phyloP scores from a whole-genome alignment of 2,888 invertebrate genomes.

The Harpalus rubripes region DNA sequence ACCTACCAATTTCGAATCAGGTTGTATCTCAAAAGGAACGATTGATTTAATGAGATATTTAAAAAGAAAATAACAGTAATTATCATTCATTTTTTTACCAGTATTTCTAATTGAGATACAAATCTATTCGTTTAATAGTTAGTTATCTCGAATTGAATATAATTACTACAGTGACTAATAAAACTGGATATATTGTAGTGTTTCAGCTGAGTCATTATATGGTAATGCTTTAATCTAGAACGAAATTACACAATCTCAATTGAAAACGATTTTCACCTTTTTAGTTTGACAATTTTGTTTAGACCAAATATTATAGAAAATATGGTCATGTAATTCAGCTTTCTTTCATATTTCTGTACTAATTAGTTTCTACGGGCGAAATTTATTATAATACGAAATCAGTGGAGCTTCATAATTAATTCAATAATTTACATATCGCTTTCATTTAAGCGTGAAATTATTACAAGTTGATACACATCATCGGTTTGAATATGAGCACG shows the following conservation, averaged over 20 bases:
- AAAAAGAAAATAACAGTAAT: slow-evolving; percentile 13
- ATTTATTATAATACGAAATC: slow-evolving; percentile 16
- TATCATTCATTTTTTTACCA: slow-evolving; percentile 5
- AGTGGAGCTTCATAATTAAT: slow-evolving; percentile 42
- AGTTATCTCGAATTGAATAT: slow-evolving; percentile 24
- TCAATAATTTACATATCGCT: slow-evolving; percentile 47
- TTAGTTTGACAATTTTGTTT: slow-evolving; percentile 10
- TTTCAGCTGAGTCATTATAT: slow-evolving; percentile 31
- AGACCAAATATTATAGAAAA: neutral
- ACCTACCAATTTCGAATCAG: neutral
- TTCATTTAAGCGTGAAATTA: slow-evolving; percentile 13
- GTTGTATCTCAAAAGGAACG: neutral
- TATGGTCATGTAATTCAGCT: neutral
- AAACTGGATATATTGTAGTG: slow-evolving; percentile 4
- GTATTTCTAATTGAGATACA: slow-evolving; percentile 16
- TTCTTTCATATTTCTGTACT: neutral
- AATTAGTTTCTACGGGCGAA: slow-evolving; percentile 2
- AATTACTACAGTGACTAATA: slow-evolving; percentile 37
- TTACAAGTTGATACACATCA: slow-evolving; percentile 35
- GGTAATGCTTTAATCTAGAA: slow-evolving; percentile 18
- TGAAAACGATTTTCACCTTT: neutral
- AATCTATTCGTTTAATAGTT: slow-evolving; percentile 3
- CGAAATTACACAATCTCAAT: slow-evolving; percentile 2
- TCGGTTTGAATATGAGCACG: neutral
- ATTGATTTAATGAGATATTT: slow-evolving; percentile 2